Evolutionary conservation across 2,113 vertebrate genomes (phyloP), one percentile per base, ranked within the genome.

Genomic region (Pterophyllum scalare): DNA sequence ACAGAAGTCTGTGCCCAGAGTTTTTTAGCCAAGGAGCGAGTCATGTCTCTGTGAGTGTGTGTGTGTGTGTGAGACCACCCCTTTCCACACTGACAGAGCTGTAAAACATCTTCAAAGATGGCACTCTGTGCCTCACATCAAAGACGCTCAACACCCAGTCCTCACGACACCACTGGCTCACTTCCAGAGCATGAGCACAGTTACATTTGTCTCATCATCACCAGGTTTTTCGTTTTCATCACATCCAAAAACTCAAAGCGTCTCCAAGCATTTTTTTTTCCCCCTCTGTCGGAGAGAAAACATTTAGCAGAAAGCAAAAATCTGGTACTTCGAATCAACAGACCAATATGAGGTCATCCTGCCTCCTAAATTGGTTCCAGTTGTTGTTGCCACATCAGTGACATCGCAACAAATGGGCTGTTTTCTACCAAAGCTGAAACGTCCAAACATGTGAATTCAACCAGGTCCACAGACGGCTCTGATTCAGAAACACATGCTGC

Each of bases 401-500:
- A 88, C 82, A 87, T 81, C 1, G 87, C 87, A 91, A 91, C 86
- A 91, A 93, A 92, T 82, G 83, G 75, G 24, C 87, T 91, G 80
- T 93, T 94, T 94, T 94, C 86, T 90, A 87, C 79, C 88, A 87
- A 90, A 90, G 86, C 91, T 76, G 46, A 88, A 91, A 83, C 54
- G 49, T 90, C 93, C 91, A 93, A 95, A 93, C 93, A 93, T 92
- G 90, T 88, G 93, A 95, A 94, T 88, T 80, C 81, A 86, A 85
- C 87, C 89, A 88, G 90, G 90, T 94, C 91, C 90, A 84, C 93
- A 93, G 84, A 91, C 70, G 84, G 84, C 56, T 57, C 35, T 91
- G 92, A 96, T 95, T 92, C n/a, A 85, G 92, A 93, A 95, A 93
- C 95, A 95, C 94, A 94, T 95, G 95, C 86, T 91, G 89, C 95